Base-by-base conservation (phyloP, 2,888 invertebrate genomes). In the Eilema caniola region DNA sequence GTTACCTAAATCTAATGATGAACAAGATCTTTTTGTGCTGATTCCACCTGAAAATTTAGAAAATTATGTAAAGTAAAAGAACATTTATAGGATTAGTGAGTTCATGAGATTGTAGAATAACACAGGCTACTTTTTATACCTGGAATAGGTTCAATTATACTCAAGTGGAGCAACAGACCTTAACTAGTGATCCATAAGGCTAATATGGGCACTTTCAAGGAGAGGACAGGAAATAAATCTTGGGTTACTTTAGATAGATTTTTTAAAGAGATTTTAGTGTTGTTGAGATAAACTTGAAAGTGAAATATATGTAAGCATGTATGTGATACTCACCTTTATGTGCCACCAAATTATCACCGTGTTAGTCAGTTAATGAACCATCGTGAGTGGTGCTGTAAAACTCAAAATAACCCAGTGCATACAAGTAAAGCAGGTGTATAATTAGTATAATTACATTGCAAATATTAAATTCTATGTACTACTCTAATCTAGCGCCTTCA, bases 1-100 rank as follows among this genome's bases (percentile, higher is more conserved):
- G 90, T 98, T 98, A 23, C 98, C 98, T 85, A 98, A 93, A 90
- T 98, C 97, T 84, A 97, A 93, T 0, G 98, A 97, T 2, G 98
- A 98, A 89, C 99, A 99, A 87, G 96, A 98, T 77, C 99, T 96
- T 85, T 97, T 97, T 53, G 98, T 98, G 62, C 98, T 98, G 76
- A 98, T 97, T 28, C 98, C 98, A 93, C 98, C 98, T 98, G 91
- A 73, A 95, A 95, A 71, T 41, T 53, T 53, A 2, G 8, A n/a
- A n/a, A 65, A 56, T 20, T 7, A 33, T 1, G 11, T 57, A 37
- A 20, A 56, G 31, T 8, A 16, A 62, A 23, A 33, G 14, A 62
- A 23, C 10, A 3, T 4, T 25, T 20, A 47, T 8, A 53, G 53
- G 53, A 53, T 16, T 47, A 47, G 3, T 47, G 47, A 20, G 16